Evolutionary conservation across 2,113 vertebrate species (phyloP).

Genomic region (Malurus melanocephalus): DNA sequence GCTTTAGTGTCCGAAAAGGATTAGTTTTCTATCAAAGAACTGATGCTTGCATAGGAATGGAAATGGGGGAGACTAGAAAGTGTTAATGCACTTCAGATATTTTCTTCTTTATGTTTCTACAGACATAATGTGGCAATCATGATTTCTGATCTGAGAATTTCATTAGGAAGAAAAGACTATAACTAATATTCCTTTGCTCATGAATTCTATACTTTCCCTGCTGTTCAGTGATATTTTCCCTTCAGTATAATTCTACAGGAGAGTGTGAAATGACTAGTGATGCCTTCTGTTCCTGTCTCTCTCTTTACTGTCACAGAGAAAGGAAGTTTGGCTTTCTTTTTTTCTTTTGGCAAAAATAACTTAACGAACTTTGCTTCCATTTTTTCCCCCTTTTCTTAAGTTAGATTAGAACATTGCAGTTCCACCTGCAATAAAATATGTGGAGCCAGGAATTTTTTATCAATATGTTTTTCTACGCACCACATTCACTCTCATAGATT

Average conservation of each 20-base stretch:
- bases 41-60: neutral
- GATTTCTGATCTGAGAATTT: neutral
- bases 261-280: neutral
- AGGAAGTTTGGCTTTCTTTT: neutral
- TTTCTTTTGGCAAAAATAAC: neutral
- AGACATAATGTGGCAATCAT: neutral
- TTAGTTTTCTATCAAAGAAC: neutral
- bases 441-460: neutral
- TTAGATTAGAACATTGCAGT: neutral
- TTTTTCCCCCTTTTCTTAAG: rapidly evolving
- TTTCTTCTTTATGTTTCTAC: neutral
- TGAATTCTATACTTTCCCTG: neutral
- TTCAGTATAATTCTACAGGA: neutral
- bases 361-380: neutral
- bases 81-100: neutral
- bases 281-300: neutral
- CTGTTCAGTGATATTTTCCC: neutral
- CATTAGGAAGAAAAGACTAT: neutral
- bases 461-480: neutral
- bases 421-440: neutral
- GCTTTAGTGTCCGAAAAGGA: neutral
- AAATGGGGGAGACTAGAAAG: neutral
- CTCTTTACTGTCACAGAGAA: neutral
- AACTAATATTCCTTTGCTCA: neutral
- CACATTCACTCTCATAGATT: neutral